Conservation (phyloP, 2,797 vertebrate genomes). For the Molossus alvarezi region DNA sequence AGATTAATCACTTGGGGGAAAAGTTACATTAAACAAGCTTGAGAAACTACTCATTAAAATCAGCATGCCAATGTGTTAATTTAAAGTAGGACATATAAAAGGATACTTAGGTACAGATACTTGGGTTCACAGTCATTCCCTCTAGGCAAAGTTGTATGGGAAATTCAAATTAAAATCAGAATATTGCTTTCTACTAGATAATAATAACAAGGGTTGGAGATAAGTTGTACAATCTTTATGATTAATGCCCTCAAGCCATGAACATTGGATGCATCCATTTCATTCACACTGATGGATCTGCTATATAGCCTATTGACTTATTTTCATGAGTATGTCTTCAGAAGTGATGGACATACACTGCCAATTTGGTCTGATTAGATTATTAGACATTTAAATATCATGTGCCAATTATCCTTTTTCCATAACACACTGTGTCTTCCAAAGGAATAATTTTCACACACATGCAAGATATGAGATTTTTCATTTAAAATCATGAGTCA, state of each 20-base stretch:
- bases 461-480: neutral
- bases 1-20: slow-evolving; percentile 31
- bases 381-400: neutral
- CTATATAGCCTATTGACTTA: neutral
- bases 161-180: slow-evolving; percentile 59
- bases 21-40: slow-evolving; percentile 46
- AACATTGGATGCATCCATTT: neutral
- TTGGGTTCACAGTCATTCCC: neutral
- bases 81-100: neutral
- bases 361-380: neutral
- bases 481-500: neutral
- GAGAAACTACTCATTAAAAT: slow-evolving; percentile 65
- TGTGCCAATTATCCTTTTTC: neutral
- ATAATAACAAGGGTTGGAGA: neutral
- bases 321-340: neutral
- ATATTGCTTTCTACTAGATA: slow-evolving; percentile 24
- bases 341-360: neutral
- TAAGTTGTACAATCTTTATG: neutral
- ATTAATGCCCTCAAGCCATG: neutral
- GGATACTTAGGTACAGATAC: neutral
- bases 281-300: neutral
- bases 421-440: neutral
- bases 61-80: slow-evolving; percentile 12
- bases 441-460: neutral
- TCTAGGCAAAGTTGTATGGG: neutral